These are phyloP conservation scores for Zaprionus ghesquierei DNA, from an alignment of 1,140 invertebrate species.

Conservation along the genomic window DNA sequence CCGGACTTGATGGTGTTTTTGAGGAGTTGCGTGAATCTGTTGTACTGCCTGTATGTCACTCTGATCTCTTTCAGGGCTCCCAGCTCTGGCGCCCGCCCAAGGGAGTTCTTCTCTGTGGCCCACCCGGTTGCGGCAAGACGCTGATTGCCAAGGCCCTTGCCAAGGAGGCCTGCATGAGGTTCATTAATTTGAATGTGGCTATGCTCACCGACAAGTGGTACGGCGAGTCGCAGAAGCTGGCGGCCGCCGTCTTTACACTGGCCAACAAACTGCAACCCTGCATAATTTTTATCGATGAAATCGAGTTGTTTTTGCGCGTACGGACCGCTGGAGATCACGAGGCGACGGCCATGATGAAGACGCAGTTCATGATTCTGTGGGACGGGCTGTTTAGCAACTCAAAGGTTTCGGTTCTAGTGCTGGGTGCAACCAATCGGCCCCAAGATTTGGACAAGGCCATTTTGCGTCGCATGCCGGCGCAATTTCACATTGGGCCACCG, in stretches of 20 bases:
- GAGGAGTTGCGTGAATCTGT: slow-evolving; percentile 96
- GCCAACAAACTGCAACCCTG: slow-evolving; percentile 96
- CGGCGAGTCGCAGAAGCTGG: slow-evolving; percentile 98
- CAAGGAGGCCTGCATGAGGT: slow-evolving; percentile 94
- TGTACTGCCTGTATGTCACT: slow-evolving; percentile 93
- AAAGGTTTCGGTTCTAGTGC: slow-evolving; percentile 85
- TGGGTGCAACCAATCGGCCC: slow-evolving; percentile 94
- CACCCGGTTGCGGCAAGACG: slow-evolving; percentile 97
- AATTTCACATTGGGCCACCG: slow-evolving; percentile 94
- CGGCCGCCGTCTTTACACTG: slow-evolving; percentile 96
- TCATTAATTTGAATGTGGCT: slow-evolving; percentile 97
- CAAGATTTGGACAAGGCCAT: slow-evolving; percentile 97
- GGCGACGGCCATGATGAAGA: slow-evolving; percentile 99
- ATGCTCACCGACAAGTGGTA: slow-evolving; percentile 99
- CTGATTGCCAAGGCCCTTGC: slow-evolving; percentile 97
- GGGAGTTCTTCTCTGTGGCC: slow-evolving; percentile 93
- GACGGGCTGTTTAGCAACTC: slow-evolving; percentile 92
- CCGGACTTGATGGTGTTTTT: slow-evolving; percentile 93
- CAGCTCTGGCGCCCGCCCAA: slow-evolving; percentile 95
- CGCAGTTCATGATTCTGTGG: slow-evolving; percentile 94
- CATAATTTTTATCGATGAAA: slow-evolving; percentile 98
- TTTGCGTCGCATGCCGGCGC: slow-evolving; percentile 96
- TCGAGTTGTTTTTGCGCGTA: slow-evolving; percentile 96
- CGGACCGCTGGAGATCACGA: slow-evolving; percentile 96
- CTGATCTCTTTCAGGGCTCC: slow-evolving; percentile 92